These are phyloP conservation scores for Temnothorax unifasciatus DNA, from an alignment of 2,888 invertebrate species.

Conservation along the genomic window DNA sequence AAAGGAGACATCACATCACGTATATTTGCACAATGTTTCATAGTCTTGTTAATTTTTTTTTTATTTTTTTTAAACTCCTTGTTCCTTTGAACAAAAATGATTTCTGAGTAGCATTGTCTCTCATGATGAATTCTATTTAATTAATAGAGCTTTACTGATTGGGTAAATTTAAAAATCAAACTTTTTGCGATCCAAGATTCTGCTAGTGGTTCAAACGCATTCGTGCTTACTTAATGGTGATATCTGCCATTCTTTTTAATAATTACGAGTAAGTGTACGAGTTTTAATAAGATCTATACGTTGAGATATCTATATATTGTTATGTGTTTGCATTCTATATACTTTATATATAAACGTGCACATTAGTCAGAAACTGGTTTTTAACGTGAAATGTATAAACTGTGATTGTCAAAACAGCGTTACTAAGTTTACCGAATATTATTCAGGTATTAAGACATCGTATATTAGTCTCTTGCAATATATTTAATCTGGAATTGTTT, in stretches of 20 bases:
- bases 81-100: neutral
- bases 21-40: slow-evolving; percentile 46
- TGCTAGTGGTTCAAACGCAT: slow-evolving; percentile 66
- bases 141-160: slow-evolving; percentile 9
- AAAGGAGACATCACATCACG: slow-evolving; percentile 26
- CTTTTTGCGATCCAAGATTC: slow-evolving; percentile 67
- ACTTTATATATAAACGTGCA: slow-evolving; percentile 63
- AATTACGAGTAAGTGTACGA: slow-evolving; percentile 67
- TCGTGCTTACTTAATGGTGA: slow-evolving; percentile 68
- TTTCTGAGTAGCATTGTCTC: slow-evolving; percentile 2
- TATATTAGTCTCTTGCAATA: slow-evolving; percentile 60
- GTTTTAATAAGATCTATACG: slow-evolving; percentile 65
- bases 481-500: slow-evolving; percentile 56
- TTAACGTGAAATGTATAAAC: slow-evolving; percentile 62
- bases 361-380: slow-evolving; percentile 62
- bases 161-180: slow-evolving; percentile 49
- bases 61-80: neutral
- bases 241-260: slow-evolving; percentile 59
- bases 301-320: slow-evolving; percentile 68
- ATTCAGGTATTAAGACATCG: slow-evolving; percentile 60
- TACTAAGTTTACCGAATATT: slow-evolving; percentile 67
- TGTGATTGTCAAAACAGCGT: slow-evolving; percentile 69
- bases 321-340: slow-evolving; percentile 60
- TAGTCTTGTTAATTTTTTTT: slow-evolving; percentile 12
- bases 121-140: slow-evolving; percentile 12